Evolutionary conservation across 2,113 vertebrate genomes (phyloP).

Genomic region (Alethe castanea): DNA sequence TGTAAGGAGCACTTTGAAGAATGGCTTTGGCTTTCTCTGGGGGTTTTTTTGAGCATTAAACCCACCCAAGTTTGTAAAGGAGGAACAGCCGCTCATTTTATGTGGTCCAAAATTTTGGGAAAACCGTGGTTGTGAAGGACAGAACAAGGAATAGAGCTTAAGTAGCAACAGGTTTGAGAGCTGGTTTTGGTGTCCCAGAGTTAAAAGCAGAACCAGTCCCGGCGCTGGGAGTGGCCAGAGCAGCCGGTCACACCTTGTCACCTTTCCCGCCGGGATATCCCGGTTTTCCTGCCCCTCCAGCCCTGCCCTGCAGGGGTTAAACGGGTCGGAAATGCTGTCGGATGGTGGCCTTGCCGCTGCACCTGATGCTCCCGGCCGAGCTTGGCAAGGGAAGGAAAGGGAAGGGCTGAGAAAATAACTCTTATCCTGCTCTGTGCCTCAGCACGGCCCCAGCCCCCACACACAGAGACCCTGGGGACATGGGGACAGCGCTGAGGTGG

Average conservation of each 20-base stretch:
- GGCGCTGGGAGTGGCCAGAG: background rate
- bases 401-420: slow-evolving; percentile 59
- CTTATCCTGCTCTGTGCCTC: slow-evolving; percentile 38
- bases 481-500: background rate
- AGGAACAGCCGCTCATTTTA: background rate
- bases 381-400: slow-evolving; percentile 48
- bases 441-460: accelerated
- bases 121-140: background rate
- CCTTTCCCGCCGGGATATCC: background rate
- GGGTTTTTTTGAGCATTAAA: background rate
- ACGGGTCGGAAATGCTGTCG: background rate
- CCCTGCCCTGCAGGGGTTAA: slow-evolving; percentile 29
- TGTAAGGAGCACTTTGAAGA: background rate
- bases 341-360: slow-evolving; percentile 2
- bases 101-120: background rate
- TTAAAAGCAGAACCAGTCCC: background rate
- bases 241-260: background rate
- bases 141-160: background rate
- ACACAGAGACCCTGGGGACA: background rate
- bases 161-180: background rate
- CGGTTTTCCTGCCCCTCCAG: background rate
- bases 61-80: background rate
- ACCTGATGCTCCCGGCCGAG: slow-evolving; percentile 46
- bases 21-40: background rate
- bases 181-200: background rate